Evolutionary conservation across 1,140 invertebrate species (phyloP).

Genomic region (Drosophila kikkawai): DNA sequence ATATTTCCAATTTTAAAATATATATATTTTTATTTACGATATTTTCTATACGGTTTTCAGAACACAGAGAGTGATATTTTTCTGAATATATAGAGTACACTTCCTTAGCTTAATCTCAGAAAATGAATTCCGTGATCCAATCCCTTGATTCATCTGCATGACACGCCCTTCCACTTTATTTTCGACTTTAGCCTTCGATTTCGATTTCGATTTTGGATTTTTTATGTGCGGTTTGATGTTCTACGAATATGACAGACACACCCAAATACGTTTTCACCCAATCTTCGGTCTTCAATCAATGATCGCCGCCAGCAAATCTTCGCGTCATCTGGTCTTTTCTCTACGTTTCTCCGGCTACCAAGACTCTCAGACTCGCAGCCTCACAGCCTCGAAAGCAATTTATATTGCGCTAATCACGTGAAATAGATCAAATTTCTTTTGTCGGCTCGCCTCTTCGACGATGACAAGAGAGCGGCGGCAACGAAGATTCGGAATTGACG

Average conservation of each 20-base stretch:
- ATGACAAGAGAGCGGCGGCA: constrained; percentile 28
- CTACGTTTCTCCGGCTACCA: constrained; percentile 19
- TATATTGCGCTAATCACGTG: constrained; percentile 78
- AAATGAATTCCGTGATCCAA: constrained; percentile 11
- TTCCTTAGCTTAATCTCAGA: neutral
- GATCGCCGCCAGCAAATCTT: constrained; percentile 43
- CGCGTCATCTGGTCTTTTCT: constrained; percentile 24
- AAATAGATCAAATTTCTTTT: constrained; percentile 82
- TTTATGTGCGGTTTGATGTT: constrained; percentile 25
- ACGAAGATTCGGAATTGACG: constrained; percentile 26
- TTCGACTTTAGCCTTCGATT: constrained; percentile 3
- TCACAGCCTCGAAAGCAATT: constrained; percentile 60
- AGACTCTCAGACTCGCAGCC: neutral
- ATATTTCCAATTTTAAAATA: no score
- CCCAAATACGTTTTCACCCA: constrained; percentile 73
- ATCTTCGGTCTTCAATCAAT: constrained; percentile 66
- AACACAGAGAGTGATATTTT: neutral
- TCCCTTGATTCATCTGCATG: constrained; percentile 12
- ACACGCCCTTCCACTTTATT: constrained; percentile 19
- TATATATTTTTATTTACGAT: neutral
- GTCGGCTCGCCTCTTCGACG: constrained; percentile 37
- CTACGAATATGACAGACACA: constrained; percentile 39
- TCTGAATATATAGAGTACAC: no score
- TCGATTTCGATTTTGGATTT: constrained; percentile 8
- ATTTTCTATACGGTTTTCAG: no score